A percentile compares a stretch with the other conserved stretches of the same genome.
Evolutionary conservation across 2,888 invertebrate genomes (phyloP).

Genomic region (Neocrepidodera transversa): DNA sequence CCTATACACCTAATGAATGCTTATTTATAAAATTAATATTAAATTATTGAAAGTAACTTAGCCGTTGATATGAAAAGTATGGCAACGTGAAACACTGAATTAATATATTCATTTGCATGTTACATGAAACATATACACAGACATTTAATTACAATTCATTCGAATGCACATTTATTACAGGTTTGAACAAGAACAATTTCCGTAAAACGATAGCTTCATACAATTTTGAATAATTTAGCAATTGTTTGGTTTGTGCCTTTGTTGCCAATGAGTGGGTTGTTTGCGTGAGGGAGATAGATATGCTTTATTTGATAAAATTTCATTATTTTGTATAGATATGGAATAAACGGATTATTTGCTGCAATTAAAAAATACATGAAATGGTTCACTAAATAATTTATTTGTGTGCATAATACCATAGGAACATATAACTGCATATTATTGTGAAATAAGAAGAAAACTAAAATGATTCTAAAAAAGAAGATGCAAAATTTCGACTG

Average conservation of each 20-base stretch:
- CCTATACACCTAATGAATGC: too few relatives aligned
- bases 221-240: constrained; percentile 42
- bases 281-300: neutral
- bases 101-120: constrained; percentile 36
- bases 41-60: too few relatives aligned
- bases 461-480: too few relatives aligned
- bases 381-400: too few relatives aligned
- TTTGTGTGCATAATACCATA: too few relatives aligned
- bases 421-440: too few relatives aligned
- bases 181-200: constrained; percentile 31
- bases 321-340: neutral
- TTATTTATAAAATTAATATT: too few relatives aligned
- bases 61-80: too few relatives aligned
- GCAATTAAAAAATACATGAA: neutral
- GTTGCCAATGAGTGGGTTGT: constrained; percentile 18
- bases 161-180: constrained; percentile 35
- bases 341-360: neutral
- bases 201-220: constrained; percentile 34
- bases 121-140: constrained; percentile 33
- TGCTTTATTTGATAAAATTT: neutral
- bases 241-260: constrained; percentile 41
- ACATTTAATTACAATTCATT: constrained; percentile 38
- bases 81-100: too few relatives aligned
- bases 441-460: too few relatives aligned
- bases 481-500: too few relatives aligned